Evolutionary conservation across 1,140 invertebrate species (phyloP).

Genomic region (Semibalanus balanoides): DNA sequence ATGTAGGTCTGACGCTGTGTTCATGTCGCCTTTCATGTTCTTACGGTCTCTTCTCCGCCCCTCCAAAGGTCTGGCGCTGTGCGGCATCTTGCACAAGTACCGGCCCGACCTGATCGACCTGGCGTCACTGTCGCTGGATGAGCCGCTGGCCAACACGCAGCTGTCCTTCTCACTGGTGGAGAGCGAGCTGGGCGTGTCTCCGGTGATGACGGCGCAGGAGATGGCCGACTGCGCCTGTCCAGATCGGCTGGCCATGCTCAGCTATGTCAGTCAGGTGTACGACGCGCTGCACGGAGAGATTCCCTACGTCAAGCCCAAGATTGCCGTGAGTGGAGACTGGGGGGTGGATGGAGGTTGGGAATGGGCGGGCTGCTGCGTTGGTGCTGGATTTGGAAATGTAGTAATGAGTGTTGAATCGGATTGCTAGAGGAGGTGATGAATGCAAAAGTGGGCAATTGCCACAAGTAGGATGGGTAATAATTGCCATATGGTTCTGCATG

Average conservation of each 20-base stretch:
- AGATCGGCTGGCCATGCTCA: conserved; percentile 59
- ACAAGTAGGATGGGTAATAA: no score
- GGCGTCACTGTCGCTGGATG: conserved; percentile 44
- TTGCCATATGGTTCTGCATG: no score
- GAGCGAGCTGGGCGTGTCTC: conserved; percentile 54
- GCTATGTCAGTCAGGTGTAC: conserved; percentile 75
- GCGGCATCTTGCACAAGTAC: conserved; percentile 70
- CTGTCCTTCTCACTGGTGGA: conserved; percentile 66
- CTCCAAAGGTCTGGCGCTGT: conserved; percentile 52
- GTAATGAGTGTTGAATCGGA: no score
- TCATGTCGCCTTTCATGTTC: no score
- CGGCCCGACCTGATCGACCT: conserved; percentile 75
- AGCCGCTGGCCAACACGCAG: conserved; percentile 55
- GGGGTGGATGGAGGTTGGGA: neutral
- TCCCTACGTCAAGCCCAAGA: conserved; percentile 38
- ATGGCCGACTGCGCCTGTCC: conserved; percentile 52
- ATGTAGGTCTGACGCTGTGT: no score
- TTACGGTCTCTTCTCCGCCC: no score
- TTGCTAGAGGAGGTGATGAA: no score
- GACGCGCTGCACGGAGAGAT: conserved; percentile 67
- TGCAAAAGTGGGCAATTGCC: no score
- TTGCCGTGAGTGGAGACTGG: neutral
- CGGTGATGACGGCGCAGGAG: conserved; percentile 68
- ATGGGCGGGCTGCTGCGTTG: conserved; percentile 1
- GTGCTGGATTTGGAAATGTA: no score